Base-by-base conservation (phyloP, 1,140 invertebrate species). In the Aphelinus certus region DNA sequence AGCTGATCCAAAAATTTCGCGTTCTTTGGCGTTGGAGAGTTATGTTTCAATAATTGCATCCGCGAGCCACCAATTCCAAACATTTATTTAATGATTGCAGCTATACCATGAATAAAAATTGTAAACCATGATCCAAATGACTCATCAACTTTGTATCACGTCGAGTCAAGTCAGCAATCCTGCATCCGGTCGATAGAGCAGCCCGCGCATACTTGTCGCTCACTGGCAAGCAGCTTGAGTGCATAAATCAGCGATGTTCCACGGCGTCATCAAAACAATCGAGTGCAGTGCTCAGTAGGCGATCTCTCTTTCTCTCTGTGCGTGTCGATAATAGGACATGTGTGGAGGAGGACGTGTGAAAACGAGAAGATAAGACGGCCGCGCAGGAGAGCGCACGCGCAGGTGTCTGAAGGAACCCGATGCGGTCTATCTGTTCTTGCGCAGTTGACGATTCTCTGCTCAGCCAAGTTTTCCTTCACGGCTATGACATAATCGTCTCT, bases 321-420 rank as follows among this genome's bases (percentile, higher is more conserved):
- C 26, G 26, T 26, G 26, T 26, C 9, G 72, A 75, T 75, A 69
- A 75, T 63, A 71, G 60, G 57, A 46, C 49, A 55, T 49, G 64
- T 43, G 51, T 5, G 42, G 62, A 74, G 55, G 75, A 75, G 77
- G 67, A 72, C 71, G 63, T 9, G 48, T 77, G 77, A 78, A 79
- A 76, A 63, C 76, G 76, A 82, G 77, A 47, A 70, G 81, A 79
- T 81, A 81, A 81, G 75, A 76, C 48, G n/a, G 57, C 65, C 46
- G 60, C n/a, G 2, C 26, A n/a, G 47, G 45, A 69, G 57, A 57
- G 60, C 10, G 45, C 53, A 43, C n/a, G 3, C 76, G 77, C 79
- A 80, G 79, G 81, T 81, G 81, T 81, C 70, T 79, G 75, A 71
- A 78, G 71, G 73, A 80, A 75, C 62, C 67, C 69, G 74, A 81